phyloP scores from a whole-genome alignment of 2,113 vertebrate species.

The Chlorodrepanis virens region DNA sequence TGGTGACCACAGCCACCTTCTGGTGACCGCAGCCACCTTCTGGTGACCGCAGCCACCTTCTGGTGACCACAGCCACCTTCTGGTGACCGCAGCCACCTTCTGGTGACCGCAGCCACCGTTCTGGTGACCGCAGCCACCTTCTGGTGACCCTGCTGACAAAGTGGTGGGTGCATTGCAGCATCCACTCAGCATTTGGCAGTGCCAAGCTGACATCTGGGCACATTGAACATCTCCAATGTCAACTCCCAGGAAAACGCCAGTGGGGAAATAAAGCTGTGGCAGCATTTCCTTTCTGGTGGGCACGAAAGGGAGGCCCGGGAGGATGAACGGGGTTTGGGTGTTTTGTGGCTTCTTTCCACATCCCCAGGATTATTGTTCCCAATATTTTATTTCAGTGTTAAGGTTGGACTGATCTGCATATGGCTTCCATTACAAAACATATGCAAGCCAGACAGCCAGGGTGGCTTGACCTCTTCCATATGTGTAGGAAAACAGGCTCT shows the following conservation, averaged over 20 bases:
- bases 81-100: background rate
- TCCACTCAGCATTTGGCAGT: background rate
- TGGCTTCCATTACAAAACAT: background rate
- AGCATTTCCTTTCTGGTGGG: background rate
- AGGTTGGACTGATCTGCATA: background rate
- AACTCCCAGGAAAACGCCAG: background rate
- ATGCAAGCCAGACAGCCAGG: background rate
- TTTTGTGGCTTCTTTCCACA: background rate
- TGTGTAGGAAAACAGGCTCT: background rate
- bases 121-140: no score
- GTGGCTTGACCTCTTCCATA: background rate
- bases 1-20: background rate
- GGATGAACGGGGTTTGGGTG: background rate
- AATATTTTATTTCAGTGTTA: background rate
- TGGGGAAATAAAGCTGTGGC: background rate
- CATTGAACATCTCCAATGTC: background rate
- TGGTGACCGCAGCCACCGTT: no score
- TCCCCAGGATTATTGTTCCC: background rate
- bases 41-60: no score
- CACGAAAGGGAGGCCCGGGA: background rate
- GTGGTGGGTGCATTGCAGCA: background rate
- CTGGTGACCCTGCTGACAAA: background rate
- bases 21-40: background rate
- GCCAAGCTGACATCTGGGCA: background rate
- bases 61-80: no score